These are phyloP conservation scores for Leptinotarsa lineolata DNA, from an alignment of 1,140 invertebrate genomes.

Conservation along the genomic window DNA sequence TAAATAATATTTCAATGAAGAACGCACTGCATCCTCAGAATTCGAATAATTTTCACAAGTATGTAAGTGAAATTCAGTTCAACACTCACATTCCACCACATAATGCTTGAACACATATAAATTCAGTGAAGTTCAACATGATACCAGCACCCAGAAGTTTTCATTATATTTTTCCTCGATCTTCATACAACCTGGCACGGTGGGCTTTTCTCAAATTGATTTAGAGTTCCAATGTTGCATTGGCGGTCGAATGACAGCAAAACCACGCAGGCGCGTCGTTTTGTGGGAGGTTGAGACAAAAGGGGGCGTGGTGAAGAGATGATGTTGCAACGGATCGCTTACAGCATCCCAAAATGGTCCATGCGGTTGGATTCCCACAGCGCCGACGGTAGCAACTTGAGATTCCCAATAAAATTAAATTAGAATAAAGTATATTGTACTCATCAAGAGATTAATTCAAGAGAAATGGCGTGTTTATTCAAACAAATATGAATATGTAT, in stretches of 20 bases:
- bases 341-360: constrained; percentile 35
- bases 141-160: neutral
- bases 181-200: constrained; percentile 10
- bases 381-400: neutral
- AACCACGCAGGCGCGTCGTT: constrained; percentile 40
- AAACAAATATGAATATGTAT: too few species aligned
- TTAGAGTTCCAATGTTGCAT: constrained; percentile 39
- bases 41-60: too few species aligned
- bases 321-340: constrained; percentile 29
- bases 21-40: too few species aligned
- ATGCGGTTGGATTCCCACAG: constrained; percentile 9
- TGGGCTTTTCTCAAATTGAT: constrained; percentile 45
- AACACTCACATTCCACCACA: neutral
- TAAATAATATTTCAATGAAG: too few species aligned
- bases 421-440: too few species aligned
- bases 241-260: constrained; percentile 39
- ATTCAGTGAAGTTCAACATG: neutral
- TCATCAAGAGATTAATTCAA: too few species aligned
- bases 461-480: too few species aligned
- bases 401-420: too few species aligned
- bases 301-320: constrained; percentile 36
- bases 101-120: neutral
- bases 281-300: constrained; percentile 46
- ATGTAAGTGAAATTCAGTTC: too few species aligned
- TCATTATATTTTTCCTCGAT: constrained; percentile 13